Percentiles rank a stretch among this genome's conserved stretches.
phyloP scores from a whole-genome alignment of 2,888 invertebrate species.

The Sisyra nigra region DNA sequence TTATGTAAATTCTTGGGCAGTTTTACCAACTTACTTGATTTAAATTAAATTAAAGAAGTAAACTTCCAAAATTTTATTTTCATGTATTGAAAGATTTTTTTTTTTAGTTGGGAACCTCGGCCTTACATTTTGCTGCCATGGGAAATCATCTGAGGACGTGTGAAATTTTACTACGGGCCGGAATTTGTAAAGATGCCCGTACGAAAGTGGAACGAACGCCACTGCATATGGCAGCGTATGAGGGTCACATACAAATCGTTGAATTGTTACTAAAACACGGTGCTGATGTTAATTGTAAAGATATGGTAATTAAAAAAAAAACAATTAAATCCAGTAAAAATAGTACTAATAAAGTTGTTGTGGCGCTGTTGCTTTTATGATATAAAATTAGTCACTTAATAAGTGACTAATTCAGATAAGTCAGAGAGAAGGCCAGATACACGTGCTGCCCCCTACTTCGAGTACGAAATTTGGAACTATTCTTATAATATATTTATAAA shows the following conservation, averaged over 20 bases:
- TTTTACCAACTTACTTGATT: too few relatives aligned
- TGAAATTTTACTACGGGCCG: slow-evolving; percentile 66
- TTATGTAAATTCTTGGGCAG: too few relatives aligned
- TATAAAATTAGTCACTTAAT: too few relatives aligned
- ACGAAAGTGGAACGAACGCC: slow-evolving; percentile 89
- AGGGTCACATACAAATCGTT: slow-evolving; percentile 63
- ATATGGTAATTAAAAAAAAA: slow-evolving; percentile 42
- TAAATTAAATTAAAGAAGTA: neutral
- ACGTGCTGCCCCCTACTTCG: too few relatives aligned
- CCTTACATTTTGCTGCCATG: slow-evolving; percentile 74
- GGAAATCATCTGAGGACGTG: slow-evolving; percentile 66
- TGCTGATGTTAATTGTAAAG: slow-evolving; percentile 56
- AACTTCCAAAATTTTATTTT: neutral
- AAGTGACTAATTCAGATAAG: too few relatives aligned
- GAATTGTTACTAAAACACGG: slow-evolving; percentile 48
- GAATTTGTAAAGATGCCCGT: slow-evolving; percentile 73
- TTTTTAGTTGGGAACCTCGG: slow-evolving; percentile 69
- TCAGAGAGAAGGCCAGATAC: too few relatives aligned
- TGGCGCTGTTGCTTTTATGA: too few relatives aligned
- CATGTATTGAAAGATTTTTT: slow-evolving; percentile 5
- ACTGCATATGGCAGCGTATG: slow-evolving; percentile 74
- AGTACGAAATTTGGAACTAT: too few relatives aligned
- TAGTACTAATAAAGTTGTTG: too few relatives aligned
- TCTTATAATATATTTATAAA: too few relatives aligned
- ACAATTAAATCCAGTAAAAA: too few relatives aligned